Conservation (phyloP, 2,113 vertebrate species). For the Naja naja region DNA sequence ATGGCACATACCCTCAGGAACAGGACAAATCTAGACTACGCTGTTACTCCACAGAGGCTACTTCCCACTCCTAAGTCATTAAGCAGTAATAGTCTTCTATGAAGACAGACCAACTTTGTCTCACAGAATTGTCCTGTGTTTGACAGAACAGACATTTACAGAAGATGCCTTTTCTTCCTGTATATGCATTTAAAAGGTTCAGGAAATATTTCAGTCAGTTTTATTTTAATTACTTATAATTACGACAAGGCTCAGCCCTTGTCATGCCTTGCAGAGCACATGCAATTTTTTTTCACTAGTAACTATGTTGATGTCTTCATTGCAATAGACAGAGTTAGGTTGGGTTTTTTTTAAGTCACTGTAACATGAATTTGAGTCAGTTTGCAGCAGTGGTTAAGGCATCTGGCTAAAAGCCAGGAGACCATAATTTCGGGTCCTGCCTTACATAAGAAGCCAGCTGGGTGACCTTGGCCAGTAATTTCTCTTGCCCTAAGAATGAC, state of each 20-base stretch:
- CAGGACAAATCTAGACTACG: constrained; percentile 39
- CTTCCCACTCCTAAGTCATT: constrained; percentile 20
- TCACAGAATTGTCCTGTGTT: background rate
- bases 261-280: background rate
- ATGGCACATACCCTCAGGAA: constrained; percentile 57
- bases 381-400: background rate
- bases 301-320: background rate
- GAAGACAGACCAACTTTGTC: constrained; percentile 15
- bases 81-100: background rate
- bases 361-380: background rate
- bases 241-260: background rate
- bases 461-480: background rate
- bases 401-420: background rate
- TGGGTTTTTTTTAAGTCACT: background rate
- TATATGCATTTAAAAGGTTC: background rate
- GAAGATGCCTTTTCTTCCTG: background rate
- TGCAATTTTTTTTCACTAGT: background rate
- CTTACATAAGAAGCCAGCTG: background rate
- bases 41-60: constrained; percentile 32
- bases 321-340: background rate
- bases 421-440: background rate
- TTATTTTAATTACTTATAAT: background rate
- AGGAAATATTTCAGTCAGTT: background rate
- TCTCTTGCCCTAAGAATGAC: background rate
- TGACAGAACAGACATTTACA: fast-evolving